phyloP scores from a whole-genome alignment of 1,140 invertebrate species.

The Lethrus apterus region DNA sequence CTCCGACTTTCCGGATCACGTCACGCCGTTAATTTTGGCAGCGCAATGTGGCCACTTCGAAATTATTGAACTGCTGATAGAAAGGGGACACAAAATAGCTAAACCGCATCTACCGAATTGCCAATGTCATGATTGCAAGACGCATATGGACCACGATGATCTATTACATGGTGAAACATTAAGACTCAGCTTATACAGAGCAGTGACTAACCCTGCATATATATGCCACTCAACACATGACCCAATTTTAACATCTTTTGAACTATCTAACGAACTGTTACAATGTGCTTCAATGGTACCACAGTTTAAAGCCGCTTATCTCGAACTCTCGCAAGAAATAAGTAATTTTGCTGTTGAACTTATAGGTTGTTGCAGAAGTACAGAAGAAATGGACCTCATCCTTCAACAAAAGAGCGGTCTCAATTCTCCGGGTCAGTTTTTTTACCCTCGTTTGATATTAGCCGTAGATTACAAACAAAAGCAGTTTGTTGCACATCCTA shows the following conservation, averaged over 20 bases:
- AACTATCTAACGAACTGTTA: conserved; percentile 49
- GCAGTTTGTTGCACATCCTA: conserved; percentile 65
- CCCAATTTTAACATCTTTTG: conserved; percentile 58
- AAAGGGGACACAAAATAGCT: conserved; percentile 47
- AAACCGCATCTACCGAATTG: conserved; percentile 55
- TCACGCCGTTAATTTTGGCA: conserved; percentile 65
- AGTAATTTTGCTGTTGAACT: conserved; percentile 57
- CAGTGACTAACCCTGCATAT: conserved; percentile 58
- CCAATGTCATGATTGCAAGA: conserved; percentile 50
- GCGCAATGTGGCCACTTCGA: conserved; percentile 63
- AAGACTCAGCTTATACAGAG: conserved; percentile 50
- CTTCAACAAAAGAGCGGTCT: conserved; percentile 47
- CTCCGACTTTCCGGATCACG: conserved; percentile 57
- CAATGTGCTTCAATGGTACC: conserved; percentile 43
- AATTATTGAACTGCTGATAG: conserved; percentile 57
- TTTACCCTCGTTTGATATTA: conserved; percentile 55
- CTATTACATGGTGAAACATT: conserved; percentile 43
- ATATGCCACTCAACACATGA: conserved; percentile 58
- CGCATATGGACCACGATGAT: conserved; percentile 41
- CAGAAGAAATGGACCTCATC: conserved; percentile 60
- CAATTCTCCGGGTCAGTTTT: conserved; percentile 36
- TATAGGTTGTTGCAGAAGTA: conserved; percentile 54
- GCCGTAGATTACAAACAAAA: conserved; percentile 68
- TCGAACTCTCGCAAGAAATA: conserved; percentile 46
- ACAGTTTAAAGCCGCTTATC: conserved; percentile 52